Conservation (phyloP, 2,113 vertebrate species). For the Coryphaenoides rupestris region DNA sequence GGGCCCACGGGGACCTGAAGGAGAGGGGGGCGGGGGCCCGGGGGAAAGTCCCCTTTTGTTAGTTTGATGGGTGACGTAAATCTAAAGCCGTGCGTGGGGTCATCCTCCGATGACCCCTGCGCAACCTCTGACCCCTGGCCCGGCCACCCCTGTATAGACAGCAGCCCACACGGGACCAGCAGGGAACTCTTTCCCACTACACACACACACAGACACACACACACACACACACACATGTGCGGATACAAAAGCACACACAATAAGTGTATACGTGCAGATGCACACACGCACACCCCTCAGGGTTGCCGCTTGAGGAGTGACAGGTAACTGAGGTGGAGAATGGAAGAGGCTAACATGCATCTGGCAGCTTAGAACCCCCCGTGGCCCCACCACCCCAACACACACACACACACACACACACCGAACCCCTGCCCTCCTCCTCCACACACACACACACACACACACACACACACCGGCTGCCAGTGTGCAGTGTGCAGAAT, state of each 20-base stretch:
- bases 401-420: too few relatives aligned
- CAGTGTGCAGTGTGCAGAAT: background rate
- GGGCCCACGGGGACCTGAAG: constrained; percentile 1
- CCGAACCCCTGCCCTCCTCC: too few relatives aligned
- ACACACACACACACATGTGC: too few relatives aligned
- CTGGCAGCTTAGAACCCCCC: constrained; percentile 4
- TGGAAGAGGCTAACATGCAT: too few relatives aligned
- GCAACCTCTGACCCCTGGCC: constrained; percentile 54
- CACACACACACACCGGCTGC: background rate
- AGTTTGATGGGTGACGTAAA: constrained; percentile 57
- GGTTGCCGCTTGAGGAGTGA: constrained; percentile 48
- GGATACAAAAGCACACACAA: too few relatives aligned
- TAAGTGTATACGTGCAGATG: too few relatives aligned
- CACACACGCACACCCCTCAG: constrained; percentile 41
- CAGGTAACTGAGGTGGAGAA: constrained; percentile 31
- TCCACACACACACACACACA: too few relatives aligned
- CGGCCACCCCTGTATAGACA: constrained; percentile 47
- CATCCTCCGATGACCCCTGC: constrained; percentile 57
- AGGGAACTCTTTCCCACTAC: constrained; percentile 1
- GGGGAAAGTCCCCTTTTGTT: constrained; percentile 44
- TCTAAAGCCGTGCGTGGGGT: constrained; percentile 49
- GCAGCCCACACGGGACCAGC: too few relatives aligned
- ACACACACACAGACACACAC: too few relatives aligned
- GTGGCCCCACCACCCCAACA: background rate
- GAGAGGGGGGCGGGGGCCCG: constrained; percentile 27